Base-by-base conservation (phyloP, 2,888 invertebrate genomes). In the Drosophila tripunctata region DNA sequence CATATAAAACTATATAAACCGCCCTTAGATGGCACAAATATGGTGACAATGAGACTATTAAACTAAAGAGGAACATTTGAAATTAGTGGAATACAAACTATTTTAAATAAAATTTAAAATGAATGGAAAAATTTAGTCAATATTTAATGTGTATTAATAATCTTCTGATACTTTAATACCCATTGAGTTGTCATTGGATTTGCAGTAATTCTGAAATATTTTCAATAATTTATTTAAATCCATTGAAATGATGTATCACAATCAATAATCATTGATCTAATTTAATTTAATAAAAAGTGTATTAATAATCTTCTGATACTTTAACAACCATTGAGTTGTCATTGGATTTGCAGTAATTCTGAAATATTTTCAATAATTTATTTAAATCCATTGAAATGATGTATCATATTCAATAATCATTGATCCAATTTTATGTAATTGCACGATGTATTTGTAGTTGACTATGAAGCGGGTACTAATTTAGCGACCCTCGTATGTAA, bases 371-470 rank as follows among this genome's bases (percentile, higher is more conserved):
- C 3, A 24, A 15, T 47, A 48, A 67, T 52, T 60, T 24, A 15
- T 14, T 12, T 1, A 30, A 45, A 52, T 66, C 52, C 44, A 52
- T 54, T 21, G 38, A 30, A 52, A 48, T 58, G 54, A 45, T 38
- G 24, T 35, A 48, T 55, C 36, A 50, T 50, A n/a, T 47, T 55
- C 40, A 21, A 10, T 21, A 54, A 60, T 56, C 35, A 36, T 58
- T 67, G 56, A 22, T 40, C 58, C 50, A 57, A 61, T 73, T 73
- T 68, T 17, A 5, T 61, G 64, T 73, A 73, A 73, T 73, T 73
- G 56, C 33, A 41, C 36, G n/a, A n/a, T n/a, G n/a, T n/a, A n/a
- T n/a, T n/a, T 57, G 35, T 7, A 14, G 12, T 33, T 4, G 4
- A 12, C 3, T 14, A 27, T 35, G 24, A 58, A 64, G 73, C 74